Evolutionary conservation across 2,888 invertebrate species (phyloP).

Genomic region (Gymnosoma rotundatum): DNA sequence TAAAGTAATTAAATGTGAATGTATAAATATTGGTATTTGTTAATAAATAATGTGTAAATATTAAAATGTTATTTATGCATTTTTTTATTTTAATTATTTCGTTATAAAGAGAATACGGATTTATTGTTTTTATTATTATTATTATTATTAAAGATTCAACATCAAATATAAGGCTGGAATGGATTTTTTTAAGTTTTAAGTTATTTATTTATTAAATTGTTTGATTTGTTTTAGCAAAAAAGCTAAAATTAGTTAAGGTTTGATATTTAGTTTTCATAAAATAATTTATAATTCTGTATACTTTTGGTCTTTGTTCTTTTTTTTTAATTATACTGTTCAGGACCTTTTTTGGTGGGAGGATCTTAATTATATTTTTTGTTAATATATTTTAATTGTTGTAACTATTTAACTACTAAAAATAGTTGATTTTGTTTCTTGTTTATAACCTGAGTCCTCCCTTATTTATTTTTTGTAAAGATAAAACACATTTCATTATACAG

Average conservation of each 20-base stretch:
- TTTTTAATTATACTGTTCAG: conserved; percentile 17
- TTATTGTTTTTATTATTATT: conserved; percentile 27
- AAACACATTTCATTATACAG: conserved; percentile 40
- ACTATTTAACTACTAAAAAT: conserved; percentile 65
- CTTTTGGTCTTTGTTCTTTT: conserved; percentile 46
- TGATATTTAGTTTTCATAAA: conserved; percentile 24
- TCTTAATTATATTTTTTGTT: conserved; percentile 32
- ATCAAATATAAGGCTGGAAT: conserved; percentile 70
- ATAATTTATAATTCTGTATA: conserved; percentile 37
- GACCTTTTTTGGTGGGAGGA: conserved; percentile 63
- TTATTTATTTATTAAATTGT: neutral
- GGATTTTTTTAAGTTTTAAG: conserved; percentile 37
- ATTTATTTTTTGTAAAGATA: conserved; percentile 8
- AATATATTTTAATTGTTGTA: conserved; percentile 29
- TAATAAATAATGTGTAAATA: conserved; percentile 25
- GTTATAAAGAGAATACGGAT: conserved; percentile 17
- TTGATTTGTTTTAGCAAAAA: conserved; percentile 57
- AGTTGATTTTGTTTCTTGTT: conserved; percentile 51
- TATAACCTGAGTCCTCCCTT: conserved; percentile 67
- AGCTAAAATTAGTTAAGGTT: conserved; percentile 30
- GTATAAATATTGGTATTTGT: conserved; percentile 23
- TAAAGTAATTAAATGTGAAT: conserved; percentile 7
- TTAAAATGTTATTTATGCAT: conserved; percentile 16
- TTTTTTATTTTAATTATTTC: conserved; percentile 48
- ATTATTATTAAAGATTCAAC: conserved; percentile 52